A percentile compares a stretch with the other conserved stretches of the same genome.
Conservation (phyloP, 2,797 vertebrate species). For the Micromesistius poutassou region DNA sequence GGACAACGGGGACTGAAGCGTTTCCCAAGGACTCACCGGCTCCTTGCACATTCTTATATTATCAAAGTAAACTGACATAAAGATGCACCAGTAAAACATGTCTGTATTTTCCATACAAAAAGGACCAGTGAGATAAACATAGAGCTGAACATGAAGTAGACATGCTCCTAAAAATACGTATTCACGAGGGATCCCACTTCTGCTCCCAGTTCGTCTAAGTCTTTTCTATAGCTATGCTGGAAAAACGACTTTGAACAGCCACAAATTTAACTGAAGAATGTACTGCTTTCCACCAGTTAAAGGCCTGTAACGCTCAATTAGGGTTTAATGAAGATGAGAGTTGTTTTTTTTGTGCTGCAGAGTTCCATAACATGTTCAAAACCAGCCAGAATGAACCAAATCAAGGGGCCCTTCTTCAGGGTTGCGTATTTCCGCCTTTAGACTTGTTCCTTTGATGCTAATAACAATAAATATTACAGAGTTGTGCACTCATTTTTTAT, state of each 20-base stretch:
- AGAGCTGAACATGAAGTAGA: not conserved
- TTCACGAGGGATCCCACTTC: not conserved
- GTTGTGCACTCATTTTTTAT: not conserved
- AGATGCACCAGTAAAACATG: not conserved
- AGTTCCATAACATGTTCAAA: not conserved
- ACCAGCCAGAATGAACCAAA: not conserved
- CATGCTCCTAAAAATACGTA: not conserved
- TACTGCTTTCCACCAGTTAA: not conserved
- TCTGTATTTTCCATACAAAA: not conserved
- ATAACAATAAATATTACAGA: not conserved
- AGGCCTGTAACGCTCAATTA: not conserved
- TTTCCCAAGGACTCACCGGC: no score
- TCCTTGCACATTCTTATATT: not conserved
- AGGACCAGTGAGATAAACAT: not conserved
- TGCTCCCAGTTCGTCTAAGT: not conserved
- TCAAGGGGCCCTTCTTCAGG: not conserved
- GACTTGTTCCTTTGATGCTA: not conserved
- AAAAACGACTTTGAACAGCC: not conserved
- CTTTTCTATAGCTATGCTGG: not conserved
- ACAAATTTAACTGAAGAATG: not conserved
- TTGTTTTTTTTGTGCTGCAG: not conserved
- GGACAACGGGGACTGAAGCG: not conserved
- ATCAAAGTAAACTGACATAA: not conserved
- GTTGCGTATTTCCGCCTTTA: not conserved
- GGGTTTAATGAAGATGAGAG: not conserved